Base-by-base conservation (phyloP, 2,888 invertebrate genomes). In the Cheilosia vulpina region DNA sequence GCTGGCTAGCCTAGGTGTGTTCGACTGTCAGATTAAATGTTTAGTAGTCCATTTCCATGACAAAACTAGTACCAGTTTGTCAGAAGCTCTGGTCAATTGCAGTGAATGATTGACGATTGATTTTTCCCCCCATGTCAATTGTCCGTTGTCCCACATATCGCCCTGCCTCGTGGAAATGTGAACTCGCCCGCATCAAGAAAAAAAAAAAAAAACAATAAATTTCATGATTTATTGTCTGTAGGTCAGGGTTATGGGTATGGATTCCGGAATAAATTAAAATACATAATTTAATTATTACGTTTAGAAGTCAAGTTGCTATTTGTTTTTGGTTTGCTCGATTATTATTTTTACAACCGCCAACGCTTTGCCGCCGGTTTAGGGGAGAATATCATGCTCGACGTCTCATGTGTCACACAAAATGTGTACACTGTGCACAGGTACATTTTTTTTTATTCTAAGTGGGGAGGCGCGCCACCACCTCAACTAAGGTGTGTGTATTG, bases 211-310 rank as follows among this genome's bases (percentile, higher is more conserved):
- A 80, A 80, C 69, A 62, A 80, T 65, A 75, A 80, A 84, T 80
- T 53, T 52, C 69, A 71, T 87, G 87, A 87, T 87, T 87, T 87
- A 87, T 81, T 69, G 87, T 72, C 87, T 87, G 78, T 88, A 85
- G 88, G 88, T 88, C 88, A 88, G 88, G 88, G 88, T 87, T 87
- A 76, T 77, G 47, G 17, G 47, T 19, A 7, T n/a, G 9, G 55
- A 47, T 66, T 45, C 57, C 62, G 62, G 85, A 76, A 85, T 85
- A 72, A 81, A 85, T 85, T 85, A 81, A 27, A 80, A 84, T 76
- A 21, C 2, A 21, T 21, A 77, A 68, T 72, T 82, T 68, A 68
- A 65, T 58, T 68, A 55, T 52, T 55, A 27, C 65, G 78, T 65
- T 75, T 75, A 69, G 75, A 55, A 69, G 69, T 78, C 69, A 63